Percentiles rank a stretch among this genome's conserved stretches.
These are phyloP conservation scores for Limanda limanda DNA, from an alignment of 2,113 vertebrate genomes.

Conservation along the genomic window DNA sequence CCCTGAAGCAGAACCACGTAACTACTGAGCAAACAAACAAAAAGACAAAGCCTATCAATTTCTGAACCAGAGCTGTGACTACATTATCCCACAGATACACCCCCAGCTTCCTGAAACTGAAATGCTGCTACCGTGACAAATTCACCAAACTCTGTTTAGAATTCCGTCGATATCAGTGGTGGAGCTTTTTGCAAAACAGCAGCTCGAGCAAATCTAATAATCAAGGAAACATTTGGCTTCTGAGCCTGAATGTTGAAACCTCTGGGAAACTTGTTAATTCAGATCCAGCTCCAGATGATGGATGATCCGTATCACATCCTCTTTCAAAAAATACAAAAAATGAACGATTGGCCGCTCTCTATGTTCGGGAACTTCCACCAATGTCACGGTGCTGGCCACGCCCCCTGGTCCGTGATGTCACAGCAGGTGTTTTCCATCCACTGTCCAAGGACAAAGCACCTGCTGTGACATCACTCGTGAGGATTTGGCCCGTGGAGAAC, in stretches of 20 bases:
- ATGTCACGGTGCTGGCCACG: background rate
- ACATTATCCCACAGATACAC: no score
- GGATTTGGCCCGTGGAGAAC: background rate
- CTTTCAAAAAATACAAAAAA: background rate
- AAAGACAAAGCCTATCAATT: no score
- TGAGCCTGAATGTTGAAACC: background rate
- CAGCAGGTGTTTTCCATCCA: constrained; percentile 41
- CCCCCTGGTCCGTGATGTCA: constrained; percentile 18
- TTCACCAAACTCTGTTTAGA: no score
- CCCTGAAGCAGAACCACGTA: no score
- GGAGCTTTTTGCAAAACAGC: no score
- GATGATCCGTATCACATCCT: constrained; percentile 3
- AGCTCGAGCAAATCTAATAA: background rate
- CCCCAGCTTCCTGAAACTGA: no score
- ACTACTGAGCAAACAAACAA: no score
- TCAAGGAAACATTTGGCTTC: background rate
- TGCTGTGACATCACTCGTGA: constrained; percentile 35
- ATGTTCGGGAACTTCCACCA: background rate
- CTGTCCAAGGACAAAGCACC: constrained; percentile 18
- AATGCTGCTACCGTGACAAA: no score
- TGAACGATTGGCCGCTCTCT: background rate
- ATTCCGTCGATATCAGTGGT: no score
- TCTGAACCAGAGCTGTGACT: no score
- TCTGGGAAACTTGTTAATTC: background rate
- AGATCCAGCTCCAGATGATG: background rate